Percentiles rank a stretch among this genome's conserved stretches.
phyloP scores from a whole-genome alignment of 2,888 invertebrate species.

The Nomada ferruginata region DNA sequence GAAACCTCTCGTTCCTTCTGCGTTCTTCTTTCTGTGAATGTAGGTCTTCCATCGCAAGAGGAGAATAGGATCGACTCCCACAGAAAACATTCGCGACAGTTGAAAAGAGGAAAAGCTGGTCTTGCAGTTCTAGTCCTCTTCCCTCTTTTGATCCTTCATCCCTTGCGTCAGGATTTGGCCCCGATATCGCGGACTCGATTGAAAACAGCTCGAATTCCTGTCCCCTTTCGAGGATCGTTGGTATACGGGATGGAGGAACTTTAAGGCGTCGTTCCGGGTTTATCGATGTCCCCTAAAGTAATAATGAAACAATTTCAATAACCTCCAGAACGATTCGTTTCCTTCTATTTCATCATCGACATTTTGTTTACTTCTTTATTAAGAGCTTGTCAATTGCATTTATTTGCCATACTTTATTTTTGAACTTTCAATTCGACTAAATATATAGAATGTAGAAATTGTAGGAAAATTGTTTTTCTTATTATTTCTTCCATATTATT shows the following conservation, averaged over 20 bases:
- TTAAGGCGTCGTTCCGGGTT: slow-evolving; percentile 1
- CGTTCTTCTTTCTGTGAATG: not conserved
- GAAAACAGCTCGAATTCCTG: slow-evolving; percentile 29
- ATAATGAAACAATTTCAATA: slow-evolving; percentile 7
- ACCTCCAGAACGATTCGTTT: not conserved
- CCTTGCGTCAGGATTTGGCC: slow-evolving; percentile 36
- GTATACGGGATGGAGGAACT: slow-evolving; percentile 12
- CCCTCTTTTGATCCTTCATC: slow-evolving; percentile 38
- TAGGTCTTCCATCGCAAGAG: not conserved
- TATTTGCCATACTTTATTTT: too few relatives aligned
- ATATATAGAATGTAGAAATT: too few relatives aligned
- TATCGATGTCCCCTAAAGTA: not conserved
- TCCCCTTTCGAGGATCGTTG: not conserved
- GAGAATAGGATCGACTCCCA: slow-evolving; percentile 24
- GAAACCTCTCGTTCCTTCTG: slow-evolving; percentile 7
- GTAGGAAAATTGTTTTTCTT: too few relatives aligned
- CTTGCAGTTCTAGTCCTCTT: slow-evolving; percentile 7
- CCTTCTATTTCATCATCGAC: fast-evolving
- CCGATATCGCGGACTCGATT: slow-evolving; percentile 35
- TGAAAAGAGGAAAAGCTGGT: slow-evolving; percentile 41
- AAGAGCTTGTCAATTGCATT: too few relatives aligned
- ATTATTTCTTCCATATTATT: too few relatives aligned
- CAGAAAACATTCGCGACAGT: slow-evolving; percentile 42
- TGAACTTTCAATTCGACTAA: too few relatives aligned
- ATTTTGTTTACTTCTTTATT: not conserved